These are phyloP conservation scores for Malacosoma neustria DNA, from an alignment of 2,888 invertebrate genomes.

Conservation along the genomic window DNA sequence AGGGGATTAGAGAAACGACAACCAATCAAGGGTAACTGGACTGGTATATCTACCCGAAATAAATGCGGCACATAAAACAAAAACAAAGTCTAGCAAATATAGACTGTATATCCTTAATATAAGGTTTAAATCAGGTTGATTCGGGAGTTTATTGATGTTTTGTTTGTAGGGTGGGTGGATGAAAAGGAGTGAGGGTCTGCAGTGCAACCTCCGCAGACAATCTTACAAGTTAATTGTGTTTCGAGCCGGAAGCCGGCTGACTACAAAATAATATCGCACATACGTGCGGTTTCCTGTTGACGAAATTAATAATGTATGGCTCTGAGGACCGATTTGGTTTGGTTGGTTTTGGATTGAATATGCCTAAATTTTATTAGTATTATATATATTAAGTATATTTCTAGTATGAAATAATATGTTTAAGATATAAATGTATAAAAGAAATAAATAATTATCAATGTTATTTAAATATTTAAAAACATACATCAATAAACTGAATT, in stretches of 20 bases:
- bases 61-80: constrained; percentile 72
- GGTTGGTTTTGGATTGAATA: not conserved
- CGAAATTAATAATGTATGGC: constrained; percentile 11
- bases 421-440: no score
- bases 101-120: constrained; percentile 20
- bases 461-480: no score
- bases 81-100: constrained; percentile 22
- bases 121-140: constrained; percentile 29
- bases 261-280: constrained; percentile 67
- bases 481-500: no score
- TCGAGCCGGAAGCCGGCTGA: constrained; percentile 65
- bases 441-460: no score
- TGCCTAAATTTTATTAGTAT: no score
- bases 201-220: constrained; percentile 73
- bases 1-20: constrained; percentile 81
- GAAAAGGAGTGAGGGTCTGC: constrained; percentile 59
- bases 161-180: constrained; percentile 71
- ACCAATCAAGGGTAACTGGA: constrained; percentile 81
- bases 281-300: constrained; percentile 15
- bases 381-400: no score
- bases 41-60: constrained; percentile 73
- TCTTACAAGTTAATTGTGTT: constrained; percentile 76
- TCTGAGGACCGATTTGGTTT: constrained; percentile 5
- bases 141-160: constrained; percentile 68
- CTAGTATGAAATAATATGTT: no score